These are phyloP conservation scores for Molossus molossus DNA, from an alignment of 2,797 vertebrate species.

Conservation along the genomic window DNA sequence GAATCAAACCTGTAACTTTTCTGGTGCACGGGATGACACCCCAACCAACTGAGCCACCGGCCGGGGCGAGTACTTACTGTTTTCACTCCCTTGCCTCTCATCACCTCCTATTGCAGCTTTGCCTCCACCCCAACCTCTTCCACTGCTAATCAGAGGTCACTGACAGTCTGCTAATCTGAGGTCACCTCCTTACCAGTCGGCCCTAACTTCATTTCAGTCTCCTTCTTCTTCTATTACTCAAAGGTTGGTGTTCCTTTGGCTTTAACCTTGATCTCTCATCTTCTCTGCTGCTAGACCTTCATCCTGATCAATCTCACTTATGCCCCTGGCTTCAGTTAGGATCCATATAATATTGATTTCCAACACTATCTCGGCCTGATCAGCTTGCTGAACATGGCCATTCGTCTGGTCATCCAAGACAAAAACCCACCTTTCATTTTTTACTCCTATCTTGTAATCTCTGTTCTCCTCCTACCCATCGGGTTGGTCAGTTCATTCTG, in stretches of 20 bases:
- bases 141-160: not conserved
- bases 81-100: not conserved
- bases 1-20: too few species aligned
- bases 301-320: not conserved
- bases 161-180: not conserved
- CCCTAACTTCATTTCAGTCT: not conserved
- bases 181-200: not conserved
- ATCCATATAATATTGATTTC: not conserved
- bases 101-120: not conserved
- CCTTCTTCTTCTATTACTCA: not conserved
- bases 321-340: not conserved
- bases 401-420: not conserved
- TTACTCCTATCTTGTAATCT: not conserved
- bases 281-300: not conserved
- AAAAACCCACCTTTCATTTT: not conserved
- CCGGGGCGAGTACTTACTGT: not conserved
- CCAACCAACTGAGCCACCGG: too few species aligned
- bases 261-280: not conserved
- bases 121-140: not conserved
- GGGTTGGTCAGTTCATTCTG: not conserved
- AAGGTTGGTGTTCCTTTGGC: not conserved
- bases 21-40: too few species aligned
- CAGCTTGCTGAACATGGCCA: not conserved
- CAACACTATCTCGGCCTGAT: not conserved
- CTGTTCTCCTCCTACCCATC: not conserved